Percentiles rank a stretch among this genome's conserved stretches.
Evolutionary conservation across 2,797 vertebrate species (phyloP).

Genomic region (Synaphobranchus kaupii): DNA sequence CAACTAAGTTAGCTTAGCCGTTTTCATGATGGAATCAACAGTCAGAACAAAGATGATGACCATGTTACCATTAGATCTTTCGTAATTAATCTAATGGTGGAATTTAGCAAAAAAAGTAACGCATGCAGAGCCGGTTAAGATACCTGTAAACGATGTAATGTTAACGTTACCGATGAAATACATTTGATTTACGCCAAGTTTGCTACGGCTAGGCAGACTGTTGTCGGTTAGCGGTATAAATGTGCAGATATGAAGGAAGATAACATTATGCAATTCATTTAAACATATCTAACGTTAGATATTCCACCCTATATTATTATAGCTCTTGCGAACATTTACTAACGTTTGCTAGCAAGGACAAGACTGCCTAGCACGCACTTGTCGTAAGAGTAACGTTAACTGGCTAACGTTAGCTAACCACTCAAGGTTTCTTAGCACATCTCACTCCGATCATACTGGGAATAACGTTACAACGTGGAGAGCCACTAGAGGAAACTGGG

Average conservation of each 20-base stretch:
- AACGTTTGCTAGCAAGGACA: neutral
- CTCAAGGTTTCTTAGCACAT: neutral
- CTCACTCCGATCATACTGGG: neutral
- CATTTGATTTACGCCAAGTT: neutral
- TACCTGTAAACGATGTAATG: neutral
- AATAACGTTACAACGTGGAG: neutral
- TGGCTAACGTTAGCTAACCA: slow-evolving; percentile 9
- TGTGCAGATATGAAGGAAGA: neutral
- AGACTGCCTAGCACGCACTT: neutral
- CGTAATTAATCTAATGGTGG: neutral
- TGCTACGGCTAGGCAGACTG: neutral
- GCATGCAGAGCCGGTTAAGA: neutral
- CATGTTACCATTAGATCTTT: neutral
- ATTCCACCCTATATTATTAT: neutral
- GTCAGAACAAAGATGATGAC: neutral
- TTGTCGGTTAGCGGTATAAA: neutral
- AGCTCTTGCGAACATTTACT: neutral
- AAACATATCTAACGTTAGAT: neutral
- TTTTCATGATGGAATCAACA: neutral
- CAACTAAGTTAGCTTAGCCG: neutral
- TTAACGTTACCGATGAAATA: neutral
- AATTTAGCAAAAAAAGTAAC: neutral
- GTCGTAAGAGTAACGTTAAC: slow-evolving; percentile 49
- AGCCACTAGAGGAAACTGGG: neutral
- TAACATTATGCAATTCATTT: neutral